Evolutionary conservation across 2,888 invertebrate genomes (phyloP), one percentile per base, ranked within the genome.

Genomic region (Clunio marinus): DNA sequence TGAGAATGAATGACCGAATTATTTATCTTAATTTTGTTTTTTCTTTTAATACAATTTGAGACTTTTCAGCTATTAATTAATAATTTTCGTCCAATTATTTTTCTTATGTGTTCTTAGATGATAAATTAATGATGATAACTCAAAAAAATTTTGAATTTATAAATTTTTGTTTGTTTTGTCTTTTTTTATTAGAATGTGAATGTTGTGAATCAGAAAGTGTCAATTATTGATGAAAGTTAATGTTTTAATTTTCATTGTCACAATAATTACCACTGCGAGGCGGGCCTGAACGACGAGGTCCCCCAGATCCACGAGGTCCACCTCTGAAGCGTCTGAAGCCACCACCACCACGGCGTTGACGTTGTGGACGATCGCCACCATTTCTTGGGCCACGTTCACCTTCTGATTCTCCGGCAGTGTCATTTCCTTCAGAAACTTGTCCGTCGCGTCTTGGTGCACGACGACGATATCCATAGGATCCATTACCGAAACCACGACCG

Each of bases 271-370:
- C 62, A 17, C 62, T 35, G 22, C 62, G 62, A 17, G 65, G 41
- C 15, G 41, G 41, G 10, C 41, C 41, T 15, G 62, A 41, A 10
- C 75, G 74, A 69, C 86, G 85, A 75, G 85, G 85, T 78, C 81
- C 73, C 58, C 73, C 73, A 68, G 73, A 73, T 74, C 81, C 81
- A 74, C 81, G 76, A 70, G 72, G 35, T 80, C 81, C 82, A 73
- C 83, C 83, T 74, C 77, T 77, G 69, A 76, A 73, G 57, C 75
- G 75, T 51, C 72, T 75, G 65, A 72, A 72, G 70, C 72, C 72
- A 68, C 73, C 73, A 28, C 69, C 63, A 59, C 69, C 70, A 3
- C 74, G 68, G 70, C 71, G 60, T 71, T 71, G 69, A 73, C 74
- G 68, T 72, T 73, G 69, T 72, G 71, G 57, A 73, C 71, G 68